Evolutionary conservation across 2,888 invertebrate species (phyloP), one percentile per base, ranked within the genome.

Genomic region (Rhaphigaster nebulosa): DNA sequence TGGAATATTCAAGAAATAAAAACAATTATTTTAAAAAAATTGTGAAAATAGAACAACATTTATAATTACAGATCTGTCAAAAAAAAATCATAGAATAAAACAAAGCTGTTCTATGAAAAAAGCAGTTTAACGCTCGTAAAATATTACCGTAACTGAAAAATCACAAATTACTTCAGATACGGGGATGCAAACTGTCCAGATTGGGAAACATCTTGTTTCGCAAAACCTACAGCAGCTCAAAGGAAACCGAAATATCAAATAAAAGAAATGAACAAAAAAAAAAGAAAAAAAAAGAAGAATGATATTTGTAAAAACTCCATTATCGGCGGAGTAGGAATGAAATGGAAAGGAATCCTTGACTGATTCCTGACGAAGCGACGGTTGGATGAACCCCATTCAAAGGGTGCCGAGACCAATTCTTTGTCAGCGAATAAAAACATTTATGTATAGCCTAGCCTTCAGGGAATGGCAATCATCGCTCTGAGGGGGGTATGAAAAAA

Each of bases 381-480:
- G 84, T 84, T 84, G 84, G 84, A 84, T 84, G 84, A 84, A 50
- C 70, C 84, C 84, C 84, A 84, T 84, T 84, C 84, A 84, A 84
- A 84, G 45, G 84, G n/a, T 84, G 26, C 45, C 84, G 84, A 84
- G 84, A 84, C 84, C 84, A 84, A 84, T 84, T 84, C 84, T 84
- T 84, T 84, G 84, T 84, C 84, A 84, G 84, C 84, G 84, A 45
- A 84, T 84, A 84, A 84, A 84, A 84, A 84, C 84, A 84, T 84
- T 50, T 84, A 84, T 84, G 84, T 84, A 84, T 84, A 50, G 84
- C n/a, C 45, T 84, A 45, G 84, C 84, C 84, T 84, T 84, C 84
- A 84, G 84, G 45, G 41, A 84, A 50, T 84, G 84, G 84, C 84
- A 84, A 84, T 84, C 84, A 84, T 45, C 84, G 41, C 84, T 45